Conservation (phyloP, 2,113 vertebrate species). For the Lamprotornis superbus region DNA sequence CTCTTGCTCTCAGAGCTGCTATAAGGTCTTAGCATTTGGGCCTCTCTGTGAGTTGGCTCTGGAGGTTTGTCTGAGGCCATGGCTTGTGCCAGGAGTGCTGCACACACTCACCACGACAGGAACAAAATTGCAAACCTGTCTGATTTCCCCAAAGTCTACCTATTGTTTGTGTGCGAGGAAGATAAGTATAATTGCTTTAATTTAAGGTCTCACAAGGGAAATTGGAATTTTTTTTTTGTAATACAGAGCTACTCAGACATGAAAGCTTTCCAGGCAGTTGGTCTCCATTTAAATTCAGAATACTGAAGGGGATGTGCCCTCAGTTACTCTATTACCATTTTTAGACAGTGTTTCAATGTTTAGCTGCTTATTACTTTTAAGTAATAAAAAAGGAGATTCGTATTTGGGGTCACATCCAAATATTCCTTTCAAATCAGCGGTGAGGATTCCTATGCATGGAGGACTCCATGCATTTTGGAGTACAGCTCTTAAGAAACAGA, state of each 20-base stretch:
- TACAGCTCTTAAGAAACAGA: neutral
- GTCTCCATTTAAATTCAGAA: conserved; percentile 27
- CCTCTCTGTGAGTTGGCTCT: neutral
- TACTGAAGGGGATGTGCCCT: neutral
- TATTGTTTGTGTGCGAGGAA: neutral
- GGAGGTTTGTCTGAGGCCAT: neutral
- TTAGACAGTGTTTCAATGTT: neutral
- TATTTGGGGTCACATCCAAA: neutral
- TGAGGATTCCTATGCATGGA: neutral
- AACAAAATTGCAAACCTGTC: conserved; percentile 13
- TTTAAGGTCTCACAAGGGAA: conserved; percentile 32
- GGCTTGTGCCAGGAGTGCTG: neutral
- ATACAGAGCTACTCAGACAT: neutral
- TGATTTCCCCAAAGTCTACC: conserved; percentile 34
- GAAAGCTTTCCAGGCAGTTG: conserved; percentile 24
- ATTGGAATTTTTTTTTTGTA: neutral
- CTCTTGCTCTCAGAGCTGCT: neutral
- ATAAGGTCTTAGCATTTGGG: neutral
- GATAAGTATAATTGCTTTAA: conserved; percentile 57
- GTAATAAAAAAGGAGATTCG: neutral
- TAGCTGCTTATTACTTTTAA: neutral
- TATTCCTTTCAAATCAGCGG: neutral
- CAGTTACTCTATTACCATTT: neutral
- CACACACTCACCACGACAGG: neutral
- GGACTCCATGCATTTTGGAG: neutral